Evolutionary conservation across 2,113 vertebrate species (phyloP), one percentile per base, ranked within the genome.

Genomic region (Danionella cerebrum): DNA sequence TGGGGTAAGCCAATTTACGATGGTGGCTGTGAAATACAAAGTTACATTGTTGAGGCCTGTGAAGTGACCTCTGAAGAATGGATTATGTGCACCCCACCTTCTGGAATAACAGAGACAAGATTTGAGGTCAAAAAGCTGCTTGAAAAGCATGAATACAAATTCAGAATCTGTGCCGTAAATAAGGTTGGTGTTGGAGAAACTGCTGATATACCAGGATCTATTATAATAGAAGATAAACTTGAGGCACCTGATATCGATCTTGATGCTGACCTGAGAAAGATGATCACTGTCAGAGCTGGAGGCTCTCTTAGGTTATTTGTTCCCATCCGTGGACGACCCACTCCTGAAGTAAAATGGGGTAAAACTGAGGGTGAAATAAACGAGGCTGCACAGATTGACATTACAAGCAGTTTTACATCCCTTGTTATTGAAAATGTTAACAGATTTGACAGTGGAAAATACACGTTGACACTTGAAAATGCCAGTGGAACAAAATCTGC

Each of bases 1-100:
- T 99, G 96, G 96, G 86, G 93, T 45, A 99, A 95, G 83, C 96
- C 96, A 41, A 98, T 98, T 74, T 99, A 99, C 81, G 96, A 99
- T 48, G 96, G 96, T 74, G 96, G 93, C 50, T 91, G 93, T 90
- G 94, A 98, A 84, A 93, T 99, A 84, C 91, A 98, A 77, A 92
- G 91, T 71, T 99, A 99, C 71, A 93, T 98, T 80, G 90, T 99
- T 69, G 96, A 98, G 82, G 91, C 90, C 47, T 92, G 90, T 73
- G 87, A 97, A 42, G 76, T 85, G 24, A 91, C 80, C 70, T 85
- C 87, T 1, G 91, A 92, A 51, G 95, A 99, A 76, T 99, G 96
- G 96, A 83, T 89, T 72, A 95, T 94, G 75, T 98, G 94, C 77
- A 98, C 96, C 38, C 92, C 94, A 74, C 79, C 94, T 52, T 93